phyloP scores from a whole-genome alignment of 1,140 invertebrate species.

The Nasonia longicornis region DNA sequence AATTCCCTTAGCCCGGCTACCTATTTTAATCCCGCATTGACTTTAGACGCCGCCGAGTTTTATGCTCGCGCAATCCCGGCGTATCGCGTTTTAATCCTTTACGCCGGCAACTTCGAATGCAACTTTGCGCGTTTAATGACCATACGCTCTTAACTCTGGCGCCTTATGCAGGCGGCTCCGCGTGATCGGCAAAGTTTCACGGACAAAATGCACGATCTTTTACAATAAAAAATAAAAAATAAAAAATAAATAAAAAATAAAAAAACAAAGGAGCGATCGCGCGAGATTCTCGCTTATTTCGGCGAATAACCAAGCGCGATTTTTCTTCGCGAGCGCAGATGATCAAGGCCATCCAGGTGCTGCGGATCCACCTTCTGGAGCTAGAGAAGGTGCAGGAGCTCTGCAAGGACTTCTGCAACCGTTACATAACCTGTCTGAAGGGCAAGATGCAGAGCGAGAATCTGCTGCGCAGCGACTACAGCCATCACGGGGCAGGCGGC shows the following conservation, averaged over 20 bases:
- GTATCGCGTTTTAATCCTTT: constrained; percentile 28
- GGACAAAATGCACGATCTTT: neutral
- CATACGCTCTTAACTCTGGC: neutral
- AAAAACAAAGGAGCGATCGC: neutral
- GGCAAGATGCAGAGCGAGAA: constrained; percentile 98
- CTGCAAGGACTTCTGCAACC: constrained; percentile 96
- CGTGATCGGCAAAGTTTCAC: constrained; percentile 12
- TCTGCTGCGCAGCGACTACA: constrained; percentile 82
- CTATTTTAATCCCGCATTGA: constrained; percentile 43
- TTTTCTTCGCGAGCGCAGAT: constrained; percentile 73
- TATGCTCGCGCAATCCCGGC: constrained; percentile 15
- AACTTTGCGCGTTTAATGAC: constrained; percentile 39
- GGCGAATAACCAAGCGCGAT: neutral
- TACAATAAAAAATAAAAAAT: neutral
- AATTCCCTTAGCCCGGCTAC: constrained; percentile 31
- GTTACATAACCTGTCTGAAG: constrained; percentile 95
- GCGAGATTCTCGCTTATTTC: neutral
- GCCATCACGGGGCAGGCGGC: constrained; percentile 60
- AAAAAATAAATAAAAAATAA: neutral
- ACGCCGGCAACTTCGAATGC: constrained; percentile 29
- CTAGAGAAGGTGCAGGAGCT: constrained; percentile 96
- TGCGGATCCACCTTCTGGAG: constrained; percentile 95
- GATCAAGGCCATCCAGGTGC: constrained; percentile 97
- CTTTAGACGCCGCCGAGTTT: constrained; percentile 25
- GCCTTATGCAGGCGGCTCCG: neutral